Evolutionary conservation across 2,797 vertebrate species (phyloP).

Genomic region (Halcyon smyrnensis): DNA sequence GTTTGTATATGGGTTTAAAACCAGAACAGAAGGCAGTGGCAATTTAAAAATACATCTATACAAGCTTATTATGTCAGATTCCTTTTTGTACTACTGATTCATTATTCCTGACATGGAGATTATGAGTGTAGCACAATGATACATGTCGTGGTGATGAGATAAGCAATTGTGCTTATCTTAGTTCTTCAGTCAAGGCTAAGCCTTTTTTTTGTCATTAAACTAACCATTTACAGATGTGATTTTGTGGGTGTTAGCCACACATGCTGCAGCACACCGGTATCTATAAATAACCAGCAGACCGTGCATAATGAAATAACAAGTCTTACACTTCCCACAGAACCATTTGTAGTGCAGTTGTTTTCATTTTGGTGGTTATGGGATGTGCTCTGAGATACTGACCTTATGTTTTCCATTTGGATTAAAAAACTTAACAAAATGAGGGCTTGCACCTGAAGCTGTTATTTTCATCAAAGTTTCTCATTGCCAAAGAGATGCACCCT

Average conservation of each 20-base stretch:
- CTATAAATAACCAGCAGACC: not conserved
- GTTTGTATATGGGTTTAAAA: not conserved
- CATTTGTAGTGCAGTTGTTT: not conserved
- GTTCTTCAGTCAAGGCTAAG: not conserved
- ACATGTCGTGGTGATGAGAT: not conserved
- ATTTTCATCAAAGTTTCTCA: not conserved
- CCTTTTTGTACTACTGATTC: not conserved
- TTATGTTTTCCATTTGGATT: not conserved
- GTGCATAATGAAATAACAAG: not conserved
- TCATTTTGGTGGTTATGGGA: not conserved
- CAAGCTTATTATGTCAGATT: not conserved
- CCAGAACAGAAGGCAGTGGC: not conserved
- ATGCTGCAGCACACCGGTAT: rapidly evolving
- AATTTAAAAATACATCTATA: not conserved
- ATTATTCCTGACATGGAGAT: not conserved
- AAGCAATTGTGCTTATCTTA: not conserved
- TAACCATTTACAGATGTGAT: not conserved
- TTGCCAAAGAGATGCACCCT: rapidly evolving
- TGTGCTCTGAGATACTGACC: not conserved
- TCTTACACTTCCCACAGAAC: not conserved
- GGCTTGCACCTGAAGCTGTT: not conserved
- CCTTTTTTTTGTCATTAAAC: not conserved
- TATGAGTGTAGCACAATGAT: not conserved
- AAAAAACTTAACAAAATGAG: not conserved
- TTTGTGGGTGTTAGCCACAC: not conserved